phyloP scores from a whole-genome alignment of 2,888 invertebrate species.

The Protonemura montana region DNA sequence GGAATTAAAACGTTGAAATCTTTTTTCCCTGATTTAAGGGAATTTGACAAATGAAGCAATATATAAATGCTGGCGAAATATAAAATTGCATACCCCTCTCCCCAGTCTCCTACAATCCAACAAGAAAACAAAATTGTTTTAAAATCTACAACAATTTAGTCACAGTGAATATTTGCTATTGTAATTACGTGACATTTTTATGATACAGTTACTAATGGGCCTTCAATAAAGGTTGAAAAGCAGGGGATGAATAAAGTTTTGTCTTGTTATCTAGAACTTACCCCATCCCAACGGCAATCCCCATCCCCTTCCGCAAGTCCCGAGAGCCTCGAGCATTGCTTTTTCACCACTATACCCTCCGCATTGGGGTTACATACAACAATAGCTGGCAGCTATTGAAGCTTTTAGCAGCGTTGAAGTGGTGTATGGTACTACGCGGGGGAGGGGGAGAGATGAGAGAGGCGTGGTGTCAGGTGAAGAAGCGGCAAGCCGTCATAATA shows the following conservation, averaged over 20 bases:
- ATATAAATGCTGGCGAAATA: too few species aligned
- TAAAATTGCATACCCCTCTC: too few species aligned
- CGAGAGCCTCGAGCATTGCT: background rate
- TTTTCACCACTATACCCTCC: slow-evolving; percentile 14
- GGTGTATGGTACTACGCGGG: background rate
- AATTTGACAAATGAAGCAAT: too few species aligned
- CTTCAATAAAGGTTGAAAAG: background rate
- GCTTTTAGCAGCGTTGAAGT: slow-evolving; percentile 43
- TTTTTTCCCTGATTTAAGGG: too few species aligned
- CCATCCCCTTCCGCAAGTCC: background rate
- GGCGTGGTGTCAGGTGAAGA: background rate
- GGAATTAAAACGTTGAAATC: too few species aligned
- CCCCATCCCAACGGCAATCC: background rate
- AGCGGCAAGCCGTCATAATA: background rate
- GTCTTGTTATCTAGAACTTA: slow-evolving; percentile 30
- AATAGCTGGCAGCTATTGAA: slow-evolving; percentile 38
- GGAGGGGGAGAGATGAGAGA: background rate
- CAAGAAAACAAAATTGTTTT: too few species aligned
- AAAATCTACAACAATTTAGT: too few species aligned
- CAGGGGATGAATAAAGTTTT: slow-evolving; percentile 17
- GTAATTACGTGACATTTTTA: too few species aligned
- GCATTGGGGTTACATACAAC: slow-evolving; percentile 21
- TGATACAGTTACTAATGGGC: slow-evolving; percentile 1
- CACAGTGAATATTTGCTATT: too few species aligned
- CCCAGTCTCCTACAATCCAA: too few species aligned